Evolutionary conservation across 1,140 invertebrate species (phyloP), one percentile per base, ranked within the genome.

Genomic region (Dolichoris vasculosae): DNA sequence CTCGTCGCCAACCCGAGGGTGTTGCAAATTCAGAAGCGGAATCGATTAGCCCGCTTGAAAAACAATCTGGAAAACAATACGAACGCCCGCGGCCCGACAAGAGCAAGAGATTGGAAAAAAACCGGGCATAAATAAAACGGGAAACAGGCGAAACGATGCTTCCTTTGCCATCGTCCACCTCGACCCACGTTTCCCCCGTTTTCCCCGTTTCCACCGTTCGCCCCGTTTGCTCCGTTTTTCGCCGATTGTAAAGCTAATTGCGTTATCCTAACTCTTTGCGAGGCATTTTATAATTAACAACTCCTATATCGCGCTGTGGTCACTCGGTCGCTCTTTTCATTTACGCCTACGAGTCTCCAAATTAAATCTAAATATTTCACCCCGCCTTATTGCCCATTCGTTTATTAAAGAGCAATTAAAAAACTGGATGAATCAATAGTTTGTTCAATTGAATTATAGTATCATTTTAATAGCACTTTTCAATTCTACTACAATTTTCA

Each of bases 21-120:
- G 80, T 73, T 59, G 69, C 40, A 75, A 76, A 75, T 83, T 76
- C 75, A 77, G 75, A 8, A 80, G 46, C 32, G 59, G 35, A 40
- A 83, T 83, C 73, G 82, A 77, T 77, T 40, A 59, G 71, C 69
- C 38, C 71, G 38, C 23, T 77, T 23, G 59, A 40, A 26, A 83
- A 46, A 77, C 82, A 76, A 75, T 73, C 67, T 23, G 59, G 55
- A 26, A 83, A 46, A 77, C 82, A 76, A 75, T 73, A 15, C 32
- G 80, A n/a, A 77, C 48, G 48, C 48, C 40, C 75, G 59, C 78
- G 40, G 59, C 59, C 35, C 38, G 38, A 20, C 6, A 1, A 76
- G 51, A 67, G 79, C 40, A 64, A 83, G 82, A 83, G 69, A 15
- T 55, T 76, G 82, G 76, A 76, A 83, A 76, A 83, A n/a, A 83